Base-by-base conservation (phyloP, 2,888 invertebrate genomes). In the Oscheius sp. region DNA sequence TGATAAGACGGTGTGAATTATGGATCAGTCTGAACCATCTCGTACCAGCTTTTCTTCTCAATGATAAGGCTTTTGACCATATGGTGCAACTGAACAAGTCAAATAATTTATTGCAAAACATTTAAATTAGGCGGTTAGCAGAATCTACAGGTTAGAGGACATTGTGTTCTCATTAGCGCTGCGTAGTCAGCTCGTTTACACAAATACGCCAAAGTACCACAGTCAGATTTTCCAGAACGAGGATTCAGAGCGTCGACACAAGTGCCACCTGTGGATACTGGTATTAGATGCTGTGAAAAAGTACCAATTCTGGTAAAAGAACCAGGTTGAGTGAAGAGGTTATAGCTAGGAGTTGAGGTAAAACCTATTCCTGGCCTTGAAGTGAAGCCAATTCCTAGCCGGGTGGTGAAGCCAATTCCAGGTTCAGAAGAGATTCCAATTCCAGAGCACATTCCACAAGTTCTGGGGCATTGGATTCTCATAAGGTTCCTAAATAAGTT, bases 401-500 rank as follows among this genome's bases (percentile, higher is more conserved):
- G 5, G 3, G 35, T 6, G 9, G 35, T 35, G 9, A 35, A 6
- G 3, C 35, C 35, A 35, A 3, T 35, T 35, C 35, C 35, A 6
- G 35, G n/a, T n/a, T n/a, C 35, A 6, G 35, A 35, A 35, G 35
- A 6, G 9, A 35, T 35, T 35, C 35, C 35, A 35, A 3, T 35
- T 35, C 35, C 35, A 6, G 35, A 21, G 16, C 69, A 70, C n/a
- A 70, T 23, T 21, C 58, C 59, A 46, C 69, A 70, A n/a, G 69
- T 70, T 70, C n/a, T 23, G 6, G 69, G 58, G 23, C 69, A 70
- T n/a, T 70, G 43, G 13, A 23, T 18, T 16, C 29, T 56, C 69
- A 70, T 70, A 25, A 70, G 27, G 18, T 56, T 56, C 21, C 69
- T 70, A 27, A 56, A 56, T n/a, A 9, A n/a, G 58, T 23, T 58